phyloP scores from a whole-genome alignment of 2,797 vertebrate genomes.

The Fringilla coelebs region DNA sequence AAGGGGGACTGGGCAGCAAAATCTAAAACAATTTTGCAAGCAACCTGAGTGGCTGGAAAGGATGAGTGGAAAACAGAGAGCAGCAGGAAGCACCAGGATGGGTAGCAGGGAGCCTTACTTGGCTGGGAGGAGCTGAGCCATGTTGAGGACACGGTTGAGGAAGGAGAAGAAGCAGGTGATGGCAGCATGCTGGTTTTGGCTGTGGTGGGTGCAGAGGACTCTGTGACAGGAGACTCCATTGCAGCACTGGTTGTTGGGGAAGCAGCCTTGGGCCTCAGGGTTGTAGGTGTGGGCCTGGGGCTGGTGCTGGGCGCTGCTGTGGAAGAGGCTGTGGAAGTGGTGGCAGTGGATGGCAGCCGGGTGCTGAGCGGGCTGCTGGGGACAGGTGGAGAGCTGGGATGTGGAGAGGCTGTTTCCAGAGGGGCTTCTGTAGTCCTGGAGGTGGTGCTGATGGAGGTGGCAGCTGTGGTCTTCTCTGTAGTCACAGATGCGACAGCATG shows the following conservation, averaged over 20 bases:
- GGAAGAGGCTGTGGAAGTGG: neutral
- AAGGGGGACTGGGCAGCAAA: too few relatives aligned
- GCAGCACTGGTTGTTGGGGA: neutral
- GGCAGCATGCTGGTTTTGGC: neutral
- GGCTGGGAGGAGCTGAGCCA: too few relatives aligned
- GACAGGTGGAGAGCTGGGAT: neutral
- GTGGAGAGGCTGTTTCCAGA: neutral
- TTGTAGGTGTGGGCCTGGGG: neutral
- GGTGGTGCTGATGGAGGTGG: neutral
- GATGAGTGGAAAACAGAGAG: too few relatives aligned
- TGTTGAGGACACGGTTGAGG: rapidly evolving
- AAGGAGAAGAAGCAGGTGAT: rapidly evolving
- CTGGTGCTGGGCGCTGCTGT: neutral
- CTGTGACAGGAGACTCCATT: neutral
- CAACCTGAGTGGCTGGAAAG: too few relatives aligned
- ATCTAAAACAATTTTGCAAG: too few relatives aligned
- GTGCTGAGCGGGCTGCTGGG: neutral
- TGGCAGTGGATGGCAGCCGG: neutral
- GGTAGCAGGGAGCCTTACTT: too few relatives aligned
- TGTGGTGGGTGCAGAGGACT: neutral
- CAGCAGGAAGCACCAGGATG: too few relatives aligned
- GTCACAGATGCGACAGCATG: too few relatives aligned
- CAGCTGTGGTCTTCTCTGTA: rapidly evolving
- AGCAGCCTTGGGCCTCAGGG: neutral
- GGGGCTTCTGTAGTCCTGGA: neutral